A percentile compares a stretch with the other conserved stretches of the same genome.
phyloP scores from a whole-genome alignment of 2,888 invertebrate genomes.

The Callyntrura sp. region DNA sequence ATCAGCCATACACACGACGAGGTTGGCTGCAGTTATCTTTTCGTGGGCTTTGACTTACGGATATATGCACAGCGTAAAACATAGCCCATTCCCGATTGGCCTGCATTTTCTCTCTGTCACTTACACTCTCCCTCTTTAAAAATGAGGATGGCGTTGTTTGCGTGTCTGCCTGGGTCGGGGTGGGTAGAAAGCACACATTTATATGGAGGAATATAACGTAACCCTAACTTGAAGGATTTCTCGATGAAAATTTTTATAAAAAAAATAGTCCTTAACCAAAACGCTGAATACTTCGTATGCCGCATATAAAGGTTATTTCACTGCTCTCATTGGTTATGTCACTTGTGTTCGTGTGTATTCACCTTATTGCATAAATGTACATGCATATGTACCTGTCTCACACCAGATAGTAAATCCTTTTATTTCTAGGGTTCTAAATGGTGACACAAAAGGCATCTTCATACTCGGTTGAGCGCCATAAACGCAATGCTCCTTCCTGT shows the following conservation, averaged over 20 bases:
- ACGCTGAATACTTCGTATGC: too few species aligned
- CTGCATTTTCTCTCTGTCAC: slow-evolving; percentile 26
- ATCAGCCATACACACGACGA: too few species aligned
- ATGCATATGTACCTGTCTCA: neutral
- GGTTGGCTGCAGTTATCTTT: neutral
- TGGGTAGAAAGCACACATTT: too few species aligned
- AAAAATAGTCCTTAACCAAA: neutral
- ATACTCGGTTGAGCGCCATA: neutral
- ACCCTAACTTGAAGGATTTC: too few species aligned
- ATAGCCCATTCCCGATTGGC: slow-evolving; percentile 26
- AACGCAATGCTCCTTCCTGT: slow-evolving; percentile 26
- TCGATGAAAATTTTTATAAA: too few species aligned
- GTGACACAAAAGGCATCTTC: slow-evolving; percentile 7
- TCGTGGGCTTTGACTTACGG: neutral
- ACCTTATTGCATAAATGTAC: neutral
- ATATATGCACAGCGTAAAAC: neutral
- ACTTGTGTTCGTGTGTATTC: too few species aligned
- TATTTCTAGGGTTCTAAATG: slow-evolving; percentile 1
- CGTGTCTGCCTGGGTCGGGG: too few species aligned
- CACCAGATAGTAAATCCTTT: neutral
- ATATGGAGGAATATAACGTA: too few species aligned
- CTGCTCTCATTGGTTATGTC: too few species aligned
- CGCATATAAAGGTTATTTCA: too few species aligned
- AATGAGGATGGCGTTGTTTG: too few species aligned
- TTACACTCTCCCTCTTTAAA: slow-evolving; percentile 28